Conservation (phyloP, 2,113 vertebrate species). For the Eulemur rufifrons region DNA sequence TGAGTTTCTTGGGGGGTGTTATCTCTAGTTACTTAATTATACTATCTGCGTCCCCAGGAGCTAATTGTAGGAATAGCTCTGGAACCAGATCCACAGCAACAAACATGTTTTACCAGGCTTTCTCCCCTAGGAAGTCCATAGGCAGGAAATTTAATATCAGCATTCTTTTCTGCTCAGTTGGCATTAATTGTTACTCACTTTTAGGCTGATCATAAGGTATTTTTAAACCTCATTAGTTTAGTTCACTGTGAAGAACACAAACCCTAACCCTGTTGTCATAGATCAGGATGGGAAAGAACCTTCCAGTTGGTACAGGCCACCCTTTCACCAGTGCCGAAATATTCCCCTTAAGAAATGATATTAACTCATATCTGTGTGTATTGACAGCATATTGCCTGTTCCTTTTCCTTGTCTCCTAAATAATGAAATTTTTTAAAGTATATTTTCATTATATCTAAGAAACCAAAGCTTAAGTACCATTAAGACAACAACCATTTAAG, state of each 20-base stretch:
- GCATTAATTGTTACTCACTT: conserved; percentile 54
- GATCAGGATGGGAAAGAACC: neutral
- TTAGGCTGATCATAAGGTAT: conserved; percentile 41
- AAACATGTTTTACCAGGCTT: neutral
- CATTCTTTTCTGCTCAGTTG: conserved; percentile 57
- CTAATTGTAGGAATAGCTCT: conserved; percentile 31
- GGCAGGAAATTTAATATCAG: conserved; percentile 61
- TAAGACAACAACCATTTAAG: conserved; percentile 31
- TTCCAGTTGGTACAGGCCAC: neutral
- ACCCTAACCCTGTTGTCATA: neutral
- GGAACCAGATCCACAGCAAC: conserved; percentile 34
- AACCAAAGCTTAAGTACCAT: conserved; percentile 32
- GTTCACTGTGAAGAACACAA: conserved; percentile 31
- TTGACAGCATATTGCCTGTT: neutral
- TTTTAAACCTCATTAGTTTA: conserved; percentile 34
- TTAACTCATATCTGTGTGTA: neutral
- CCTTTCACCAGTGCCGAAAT: neutral
- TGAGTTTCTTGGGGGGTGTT: conserved; percentile 63
- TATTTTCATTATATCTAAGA: neutral
- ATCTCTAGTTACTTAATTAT: conserved; percentile 62
- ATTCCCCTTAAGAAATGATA: neutral
- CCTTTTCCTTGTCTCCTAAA: neutral
- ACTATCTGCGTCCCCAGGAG: conserved; percentile 19
- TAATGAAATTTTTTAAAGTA: neutral
- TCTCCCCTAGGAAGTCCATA: conserved; percentile 33